Conservation (phyloP, 2,113 vertebrate genomes). For the Stigmatopora nigra region DNA sequence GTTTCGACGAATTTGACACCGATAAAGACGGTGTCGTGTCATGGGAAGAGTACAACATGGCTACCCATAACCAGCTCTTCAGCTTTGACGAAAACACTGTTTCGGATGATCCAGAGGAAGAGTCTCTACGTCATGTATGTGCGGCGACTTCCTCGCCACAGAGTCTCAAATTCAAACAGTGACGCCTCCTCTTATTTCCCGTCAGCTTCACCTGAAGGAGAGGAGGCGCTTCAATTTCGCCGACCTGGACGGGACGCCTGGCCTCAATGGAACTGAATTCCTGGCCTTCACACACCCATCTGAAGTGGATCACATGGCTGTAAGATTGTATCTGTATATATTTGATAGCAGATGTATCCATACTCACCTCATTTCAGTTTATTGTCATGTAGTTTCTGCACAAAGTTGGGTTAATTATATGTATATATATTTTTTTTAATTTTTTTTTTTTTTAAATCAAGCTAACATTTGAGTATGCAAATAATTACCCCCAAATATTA, state of each 20-base stretch:
- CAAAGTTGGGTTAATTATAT: too few species aligned
- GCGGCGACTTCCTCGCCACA: not conserved
- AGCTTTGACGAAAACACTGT: conserved; percentile 75
- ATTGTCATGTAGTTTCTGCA: too few species aligned
- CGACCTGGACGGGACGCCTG: conserved; percentile 70
- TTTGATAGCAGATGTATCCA: too few species aligned
- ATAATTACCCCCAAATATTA: too few species aligned
- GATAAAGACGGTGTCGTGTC: conserved; percentile 77
- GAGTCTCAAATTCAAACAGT: not conserved
- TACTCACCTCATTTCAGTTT: too few species aligned
- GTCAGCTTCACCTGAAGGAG: conserved; percentile 87
- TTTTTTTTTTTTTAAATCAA: too few species aligned
- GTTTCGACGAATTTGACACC: conserved; percentile 81
- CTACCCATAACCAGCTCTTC: conserved; percentile 79
- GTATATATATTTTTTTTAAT: too few species aligned
- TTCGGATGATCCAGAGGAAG: conserved; percentile 83
- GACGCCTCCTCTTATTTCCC: conserved; percentile 1
- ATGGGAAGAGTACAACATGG: conserved; percentile 88
- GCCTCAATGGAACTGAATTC: conserved; percentile 81
- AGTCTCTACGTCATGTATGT: conserved; percentile 84
- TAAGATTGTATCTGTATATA: too few species aligned
- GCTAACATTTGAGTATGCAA: too few species aligned
- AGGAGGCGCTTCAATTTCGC: conserved; percentile 88
- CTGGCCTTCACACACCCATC: conserved; percentile 91
- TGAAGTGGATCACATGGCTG: conserved; percentile 91